These are phyloP conservation scores for Geococcyx californianus DNA, from an alignment of 2,113 vertebrate species.

Conservation along the genomic window DNA sequence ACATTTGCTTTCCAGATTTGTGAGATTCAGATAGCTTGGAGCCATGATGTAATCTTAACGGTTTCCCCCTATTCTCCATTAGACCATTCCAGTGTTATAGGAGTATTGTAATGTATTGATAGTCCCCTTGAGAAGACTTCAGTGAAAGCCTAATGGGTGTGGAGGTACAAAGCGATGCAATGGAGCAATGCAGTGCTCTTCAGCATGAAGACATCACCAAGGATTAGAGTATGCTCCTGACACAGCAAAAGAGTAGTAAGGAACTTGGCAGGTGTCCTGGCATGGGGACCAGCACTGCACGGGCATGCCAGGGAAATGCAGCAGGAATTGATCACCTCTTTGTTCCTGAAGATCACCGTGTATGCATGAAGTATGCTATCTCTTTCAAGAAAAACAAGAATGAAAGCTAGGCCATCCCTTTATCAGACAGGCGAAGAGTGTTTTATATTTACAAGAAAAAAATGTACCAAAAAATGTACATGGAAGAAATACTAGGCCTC, in stretches of 20 bases:
- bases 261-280: not conserved
- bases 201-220: not conserved
- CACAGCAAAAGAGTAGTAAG: not conserved
- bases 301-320: not conserved
- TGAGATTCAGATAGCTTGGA: not conserved
- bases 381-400: not conserved
- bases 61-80: conserved; percentile 49
- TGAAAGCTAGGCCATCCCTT: not conserved
- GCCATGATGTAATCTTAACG: not conserved
- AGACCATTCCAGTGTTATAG: not conserved
- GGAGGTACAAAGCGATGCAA: not conserved
- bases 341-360: not conserved
- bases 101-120: not conserved
- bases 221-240: not conserved
- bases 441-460: not conserved
- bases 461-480: not conserved
- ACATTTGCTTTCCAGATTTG: conserved; percentile 53
- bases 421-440: not conserved
- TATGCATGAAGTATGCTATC: not conserved
- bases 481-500: not conserved
- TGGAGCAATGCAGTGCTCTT: not conserved
- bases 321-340: not conserved
- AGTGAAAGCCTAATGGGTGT: not conserved
- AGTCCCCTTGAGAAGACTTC: not conserved
- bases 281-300: rapidly evolving